Evolutionary conservation across 2,888 invertebrate genomes (phyloP).

Genomic region (Eupithecia centaureata): DNA sequence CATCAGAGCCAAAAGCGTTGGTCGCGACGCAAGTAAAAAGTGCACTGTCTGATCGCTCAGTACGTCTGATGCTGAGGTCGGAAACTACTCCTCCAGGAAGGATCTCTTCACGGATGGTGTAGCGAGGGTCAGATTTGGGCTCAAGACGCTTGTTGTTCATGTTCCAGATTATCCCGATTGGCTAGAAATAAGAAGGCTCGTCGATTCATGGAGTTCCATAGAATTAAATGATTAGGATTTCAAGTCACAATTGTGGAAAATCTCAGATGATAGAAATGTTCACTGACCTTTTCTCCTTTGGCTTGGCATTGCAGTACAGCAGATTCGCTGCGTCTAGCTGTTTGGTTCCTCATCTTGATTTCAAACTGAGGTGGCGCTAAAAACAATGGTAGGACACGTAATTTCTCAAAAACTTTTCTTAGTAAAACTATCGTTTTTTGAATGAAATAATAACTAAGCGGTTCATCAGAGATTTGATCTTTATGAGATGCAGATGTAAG

Average conservation of each 20-base stretch:
- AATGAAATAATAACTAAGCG: not conserved
- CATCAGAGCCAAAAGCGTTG: constrained; percentile 96
- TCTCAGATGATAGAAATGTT: not conserved
- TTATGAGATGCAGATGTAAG: too few species aligned
- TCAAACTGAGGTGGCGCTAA: constrained; percentile 96
- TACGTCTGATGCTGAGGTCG: constrained; percentile 94
- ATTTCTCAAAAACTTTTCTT: too few species aligned
- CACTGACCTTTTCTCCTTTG: constrained; percentile 90
- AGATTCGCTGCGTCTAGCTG: constrained; percentile 94
- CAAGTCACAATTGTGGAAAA: not conserved
- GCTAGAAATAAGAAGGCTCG: constrained; percentile 64
- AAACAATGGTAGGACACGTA: not conserved
- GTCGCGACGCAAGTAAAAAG: constrained; percentile 96
- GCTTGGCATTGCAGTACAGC: constrained; percentile 96
- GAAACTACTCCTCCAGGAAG: constrained; percentile 94
- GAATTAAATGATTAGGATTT: not conserved
- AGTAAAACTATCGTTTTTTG: not conserved
- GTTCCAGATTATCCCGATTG: constrained; percentile 97
- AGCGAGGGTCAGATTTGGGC: constrained; percentile 93
- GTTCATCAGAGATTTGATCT: not conserved
- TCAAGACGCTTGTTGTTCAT: constrained; percentile 96
- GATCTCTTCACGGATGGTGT: constrained; percentile 94
- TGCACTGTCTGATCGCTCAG: constrained; percentile 94
- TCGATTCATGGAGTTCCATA: not conserved
- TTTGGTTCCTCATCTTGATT: constrained; percentile 95